phyloP scores from a whole-genome alignment of 2,888 invertebrate genomes.

The Theretra japonica region DNA sequence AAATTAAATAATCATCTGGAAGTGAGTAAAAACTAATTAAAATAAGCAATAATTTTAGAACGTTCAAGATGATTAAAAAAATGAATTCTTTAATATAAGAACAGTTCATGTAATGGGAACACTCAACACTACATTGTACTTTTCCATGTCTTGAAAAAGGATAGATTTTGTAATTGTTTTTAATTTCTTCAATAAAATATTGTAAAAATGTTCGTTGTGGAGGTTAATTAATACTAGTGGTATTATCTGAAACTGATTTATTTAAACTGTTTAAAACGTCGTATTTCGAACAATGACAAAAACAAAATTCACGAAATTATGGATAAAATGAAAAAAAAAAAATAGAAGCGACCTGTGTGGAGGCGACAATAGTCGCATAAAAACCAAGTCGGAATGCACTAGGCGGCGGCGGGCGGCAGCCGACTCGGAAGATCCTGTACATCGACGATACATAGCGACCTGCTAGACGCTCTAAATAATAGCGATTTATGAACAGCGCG shows the following conservation, averaged over 20 bases:
- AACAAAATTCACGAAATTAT: constrained; percentile 55
- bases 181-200: background rate
- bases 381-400: constrained; percentile 1
- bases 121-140: background rate
- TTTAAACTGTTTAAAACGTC: constrained; percentile 67
- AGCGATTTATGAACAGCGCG: constrained; percentile 41
- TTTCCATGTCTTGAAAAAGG: background rate
- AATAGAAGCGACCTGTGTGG: constrained; percentile 60
- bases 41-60: too few species aligned
- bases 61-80: too few species aligned
- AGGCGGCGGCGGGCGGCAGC: background rate
- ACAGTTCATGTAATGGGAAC: background rate
- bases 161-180: background rate
- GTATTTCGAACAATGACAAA: constrained; percentile 65
- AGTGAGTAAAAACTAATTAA: too few species aligned
- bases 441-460: background rate
- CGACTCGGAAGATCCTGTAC: background rate
- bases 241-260: constrained; percentile 56
- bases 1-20: too few species aligned
- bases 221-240: constrained; percentile 56
- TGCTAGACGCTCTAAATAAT: constrained; percentile 43
- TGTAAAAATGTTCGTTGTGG: constrained; percentile 7
- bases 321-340: constrained; percentile 50
- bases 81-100: too few species aligned
- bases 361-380: constrained; percentile 46